A percentile compares a stretch with the other conserved stretches of the same genome.
phyloP scores from a whole-genome alignment of 1,140 invertebrate genomes.

The Lucilia sericata region DNA sequence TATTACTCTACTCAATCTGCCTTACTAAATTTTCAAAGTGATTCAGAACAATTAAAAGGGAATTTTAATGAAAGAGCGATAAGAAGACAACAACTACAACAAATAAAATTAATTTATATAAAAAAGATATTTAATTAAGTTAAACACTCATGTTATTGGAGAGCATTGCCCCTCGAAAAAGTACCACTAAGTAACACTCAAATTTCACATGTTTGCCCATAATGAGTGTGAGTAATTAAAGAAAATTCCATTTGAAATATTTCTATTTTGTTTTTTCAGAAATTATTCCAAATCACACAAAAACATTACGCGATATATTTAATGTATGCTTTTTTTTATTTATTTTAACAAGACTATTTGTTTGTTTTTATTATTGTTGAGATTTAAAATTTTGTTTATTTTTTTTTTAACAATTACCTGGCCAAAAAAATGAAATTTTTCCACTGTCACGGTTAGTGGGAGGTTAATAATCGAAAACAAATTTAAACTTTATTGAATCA shows the following conservation, averaged over 20 bases:
- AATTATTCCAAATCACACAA: too few species aligned
- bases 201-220: not conserved
- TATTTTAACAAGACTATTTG: too few species aligned
- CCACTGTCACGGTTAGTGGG: conserved; percentile 3
- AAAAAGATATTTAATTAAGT: not conserved
- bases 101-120: too few species aligned
- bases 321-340: too few species aligned
- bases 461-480: not conserved
- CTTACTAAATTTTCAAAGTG: not conserved
- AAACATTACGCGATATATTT: too few species aligned
- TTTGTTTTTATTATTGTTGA: too few species aligned
- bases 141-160: not conserved
- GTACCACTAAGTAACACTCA: not conserved
- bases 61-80: not conserved
- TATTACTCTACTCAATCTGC: not conserved
- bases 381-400: not conserved
- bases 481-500: not conserved
- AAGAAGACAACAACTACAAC: too few species aligned
- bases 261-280: not conserved
- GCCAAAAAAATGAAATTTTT: not conserved
- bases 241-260: conserved; percentile 8
- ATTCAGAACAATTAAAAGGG: not conserved
- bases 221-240: not conserved
- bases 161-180: not conserved
- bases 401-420: not conserved